phyloP scores from a whole-genome alignment of 2,888 invertebrate species.

The Gortyna flavago region DNA sequence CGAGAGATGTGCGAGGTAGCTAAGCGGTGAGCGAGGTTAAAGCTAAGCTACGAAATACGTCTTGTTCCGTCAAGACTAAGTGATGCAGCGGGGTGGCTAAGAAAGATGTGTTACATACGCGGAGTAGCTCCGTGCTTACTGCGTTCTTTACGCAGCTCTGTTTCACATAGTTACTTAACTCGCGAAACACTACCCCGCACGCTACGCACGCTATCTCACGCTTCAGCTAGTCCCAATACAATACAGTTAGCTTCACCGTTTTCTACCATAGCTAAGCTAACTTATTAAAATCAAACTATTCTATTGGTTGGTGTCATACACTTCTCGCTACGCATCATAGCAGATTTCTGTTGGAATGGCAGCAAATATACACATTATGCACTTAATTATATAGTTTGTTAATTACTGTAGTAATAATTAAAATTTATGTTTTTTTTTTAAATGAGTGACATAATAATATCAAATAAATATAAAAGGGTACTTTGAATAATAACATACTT shows the following conservation, averaged over 20 bases:
- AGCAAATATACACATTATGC: background rate
- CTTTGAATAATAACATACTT: slow-evolving; percentile 8
- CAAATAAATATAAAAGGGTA: background rate
- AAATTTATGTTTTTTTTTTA: background rate
- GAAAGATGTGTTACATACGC: background rate
- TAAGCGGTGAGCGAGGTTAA: background rate
- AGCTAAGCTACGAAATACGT: slow-evolving; percentile 1
- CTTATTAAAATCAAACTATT: background rate
- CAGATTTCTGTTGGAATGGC: slow-evolving; percentile 1
- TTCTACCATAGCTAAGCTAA: background rate
- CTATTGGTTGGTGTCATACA: background rate
- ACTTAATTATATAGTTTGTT: background rate
- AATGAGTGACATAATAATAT: slow-evolving; percentile 7
- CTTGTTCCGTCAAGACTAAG: too few species aligned
- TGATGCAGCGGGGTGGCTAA: background rate
- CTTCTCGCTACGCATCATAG: background rate
- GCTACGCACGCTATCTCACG: too few species aligned
- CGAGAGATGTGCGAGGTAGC: background rate
- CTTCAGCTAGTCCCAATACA: background rate
- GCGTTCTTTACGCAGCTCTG: background rate
- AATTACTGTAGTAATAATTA: background rate
- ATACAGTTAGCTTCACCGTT: background rate
- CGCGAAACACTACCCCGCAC: background rate
- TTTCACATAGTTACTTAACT: background rate
- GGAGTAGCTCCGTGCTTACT: background rate